Conservation (phyloP, 2,797 vertebrate genomes). For the Atherinosoma microstoma region DNA sequence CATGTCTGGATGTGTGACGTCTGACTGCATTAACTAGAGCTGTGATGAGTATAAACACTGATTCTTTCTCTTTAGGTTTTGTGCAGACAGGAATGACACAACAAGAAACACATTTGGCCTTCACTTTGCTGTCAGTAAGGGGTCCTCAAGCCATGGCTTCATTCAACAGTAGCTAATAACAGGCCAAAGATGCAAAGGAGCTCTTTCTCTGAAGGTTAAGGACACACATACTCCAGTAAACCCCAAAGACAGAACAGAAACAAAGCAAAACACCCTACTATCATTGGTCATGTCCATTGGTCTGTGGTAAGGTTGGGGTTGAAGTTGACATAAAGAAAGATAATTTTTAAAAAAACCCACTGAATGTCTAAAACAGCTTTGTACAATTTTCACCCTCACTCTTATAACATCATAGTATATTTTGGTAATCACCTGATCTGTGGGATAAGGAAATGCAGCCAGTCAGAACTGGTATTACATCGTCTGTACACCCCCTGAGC, state of each 20-base stretch:
- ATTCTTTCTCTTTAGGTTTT: conserved; percentile 61
- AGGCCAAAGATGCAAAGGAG: conserved; percentile 42
- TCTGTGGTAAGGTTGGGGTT: neutral
- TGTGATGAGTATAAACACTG: conserved; percentile 61
- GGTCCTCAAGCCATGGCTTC: conserved; percentile 49
- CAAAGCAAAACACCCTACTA: neutral
- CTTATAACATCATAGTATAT: conserved; percentile 21
- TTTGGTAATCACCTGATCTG: conserved; percentile 47
- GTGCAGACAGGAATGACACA: conserved; percentile 61
- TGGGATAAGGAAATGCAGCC: conserved; percentile 50
- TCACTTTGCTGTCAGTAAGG: conserved; percentile 57
- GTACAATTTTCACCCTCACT: conserved; percentile 3
- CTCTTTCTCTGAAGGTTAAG: conserved; percentile 42
- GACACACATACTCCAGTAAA: conserved; percentile 2
- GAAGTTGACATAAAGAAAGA: neutral
- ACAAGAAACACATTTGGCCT: conserved; percentile 47
- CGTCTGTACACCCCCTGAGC: conserved; percentile 49
- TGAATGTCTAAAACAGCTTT: conserved; percentile 21
- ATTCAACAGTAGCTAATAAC: conserved; percentile 74
- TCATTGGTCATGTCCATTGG: neutral
- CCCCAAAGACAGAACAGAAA: neutral
- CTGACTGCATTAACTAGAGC: conserved; percentile 57
- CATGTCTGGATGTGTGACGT: conserved; percentile 52
- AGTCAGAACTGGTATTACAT: conserved; percentile 58
- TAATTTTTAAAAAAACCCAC: neutral